Evolutionary conservation across 2,888 invertebrate species (phyloP), one percentile per base, ranked within the genome.

Genomic region (Crepidodera aurea): DNA sequence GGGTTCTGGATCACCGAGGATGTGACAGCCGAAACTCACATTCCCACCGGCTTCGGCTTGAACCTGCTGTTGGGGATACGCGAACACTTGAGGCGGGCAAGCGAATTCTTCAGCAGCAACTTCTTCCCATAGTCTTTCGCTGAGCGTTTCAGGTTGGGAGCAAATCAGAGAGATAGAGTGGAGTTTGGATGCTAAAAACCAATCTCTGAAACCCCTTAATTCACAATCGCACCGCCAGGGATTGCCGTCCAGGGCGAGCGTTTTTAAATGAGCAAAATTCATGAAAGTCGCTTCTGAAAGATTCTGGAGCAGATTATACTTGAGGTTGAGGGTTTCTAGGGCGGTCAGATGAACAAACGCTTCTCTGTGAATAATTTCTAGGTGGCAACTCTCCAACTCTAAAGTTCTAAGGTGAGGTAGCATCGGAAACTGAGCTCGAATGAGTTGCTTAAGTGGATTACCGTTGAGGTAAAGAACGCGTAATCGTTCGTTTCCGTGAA

Each of bases 211-310:
- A 62, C 90, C 90, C 53, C 93, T 86, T 61, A 96, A 81, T 67
- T 90, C 87, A 80, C 96, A 96, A 79, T 96, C 94, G 79, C 96
- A 96, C 75, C 87, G 86, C 95, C 95, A 96, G 3, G 92, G 93
- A 80, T 96, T 96, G 25, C 91, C 91, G 67, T 93, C 91, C 54
- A 95, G 80, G 8, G 89, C 87, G 27, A 95, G 83, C 1, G 92
- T 91, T 81, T 93, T 94, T 62, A 95, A 84, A 71, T 89, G 90
- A 34, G 88, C 86, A 75, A 93, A 85, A 64, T 90, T 90, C 78
- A 89, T 83, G 73, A 91, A 88, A 1, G 88, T 86, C 50, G 85
- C 84, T 62, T 87, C 87, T 8, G 88, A 87, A 34, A 92, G 79
- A 73, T 87, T 87, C 58, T 89, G 88, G 66, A 96, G 84, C 71